Conservation (phyloP, 2,797 vertebrate genomes). For the Lates japonicus region DNA sequence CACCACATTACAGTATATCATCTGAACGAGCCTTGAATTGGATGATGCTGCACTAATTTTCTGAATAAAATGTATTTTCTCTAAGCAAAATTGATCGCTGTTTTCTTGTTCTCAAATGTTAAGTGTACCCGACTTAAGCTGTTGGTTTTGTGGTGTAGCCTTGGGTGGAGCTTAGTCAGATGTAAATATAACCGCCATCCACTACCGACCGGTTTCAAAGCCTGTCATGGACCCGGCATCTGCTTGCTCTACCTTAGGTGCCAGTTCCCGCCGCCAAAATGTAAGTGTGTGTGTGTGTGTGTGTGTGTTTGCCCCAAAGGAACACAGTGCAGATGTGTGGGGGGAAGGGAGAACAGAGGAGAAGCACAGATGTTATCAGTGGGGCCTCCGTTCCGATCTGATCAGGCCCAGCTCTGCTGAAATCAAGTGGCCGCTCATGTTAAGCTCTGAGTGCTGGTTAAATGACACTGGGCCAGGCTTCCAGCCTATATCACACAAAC, state of each 20-base stretch:
- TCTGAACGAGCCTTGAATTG: neutral
- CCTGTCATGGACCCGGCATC: neutral
- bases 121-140: neutral
- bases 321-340: conserved; percentile 51
- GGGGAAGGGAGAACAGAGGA: neutral
- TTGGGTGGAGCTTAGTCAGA: neutral
- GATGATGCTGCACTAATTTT: neutral
- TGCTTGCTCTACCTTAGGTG: neutral
- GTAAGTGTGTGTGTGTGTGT: neutral
- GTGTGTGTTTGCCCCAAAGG: conserved; percentile 18
- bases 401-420: conserved; percentile 46
- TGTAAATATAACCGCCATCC: neutral
- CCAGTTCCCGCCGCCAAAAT: neutral
- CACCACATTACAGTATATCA: neutral
- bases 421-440: conserved; percentile 77
- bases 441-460: conserved; percentile 81
- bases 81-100: neutral
- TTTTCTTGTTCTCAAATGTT: conserved; percentile 11
- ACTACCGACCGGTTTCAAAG: neutral
- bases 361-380: conserved; percentile 70
- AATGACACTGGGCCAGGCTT: conserved; percentile 64
- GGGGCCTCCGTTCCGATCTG: conserved; percentile 32
- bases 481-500: conserved; percentile 37
- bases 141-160: neutral
- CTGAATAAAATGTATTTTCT: too few species aligned